These are phyloP conservation scores for Forbesichthys papilliferus DNA, from an alignment of 2,113 vertebrate genomes.

Conservation along the genomic window DNA sequence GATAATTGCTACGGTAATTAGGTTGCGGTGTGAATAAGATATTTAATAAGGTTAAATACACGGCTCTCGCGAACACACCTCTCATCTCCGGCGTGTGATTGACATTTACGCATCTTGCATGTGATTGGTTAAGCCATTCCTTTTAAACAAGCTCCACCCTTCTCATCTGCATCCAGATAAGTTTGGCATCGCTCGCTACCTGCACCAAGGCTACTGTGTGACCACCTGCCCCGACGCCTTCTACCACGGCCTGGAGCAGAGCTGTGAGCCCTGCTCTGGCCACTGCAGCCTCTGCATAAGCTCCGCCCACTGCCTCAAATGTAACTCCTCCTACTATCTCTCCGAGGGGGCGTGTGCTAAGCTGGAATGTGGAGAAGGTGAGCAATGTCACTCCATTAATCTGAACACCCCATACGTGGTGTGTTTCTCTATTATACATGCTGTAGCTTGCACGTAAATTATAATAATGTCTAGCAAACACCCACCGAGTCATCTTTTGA, in stretches of 20 bases:
- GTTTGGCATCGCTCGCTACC: slow-evolving; percentile 75
- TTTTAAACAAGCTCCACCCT: background rate
- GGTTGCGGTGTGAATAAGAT: no score
- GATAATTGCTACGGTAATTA: no score
- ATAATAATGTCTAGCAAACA: no score
- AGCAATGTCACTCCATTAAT: slow-evolving; percentile 4
- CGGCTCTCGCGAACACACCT: no score
- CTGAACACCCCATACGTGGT: no score
- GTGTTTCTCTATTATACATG: no score
- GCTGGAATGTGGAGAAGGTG: slow-evolving; percentile 83
- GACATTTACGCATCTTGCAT: no score
- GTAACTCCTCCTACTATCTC: slow-evolving; percentile 77
- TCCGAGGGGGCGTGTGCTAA: slow-evolving; percentile 77
- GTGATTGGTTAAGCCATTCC: background rate
- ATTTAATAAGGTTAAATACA: no score
- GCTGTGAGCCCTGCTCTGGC: slow-evolving; percentile 78
- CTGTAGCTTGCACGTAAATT: no score
- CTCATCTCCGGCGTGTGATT: no score
- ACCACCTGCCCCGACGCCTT: slow-evolving; percentile 80
- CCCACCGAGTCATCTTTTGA: background rate
- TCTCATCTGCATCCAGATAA: slow-evolving; percentile 74
- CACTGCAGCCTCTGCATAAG: slow-evolving; percentile 81
- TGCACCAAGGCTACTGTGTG: slow-evolving; percentile 78
- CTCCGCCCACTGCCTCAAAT: slow-evolving; percentile 74
- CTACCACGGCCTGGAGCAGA: slow-evolving; percentile 61